Evolutionary conservation across 1,140 invertebrate genomes (phyloP).

Genomic region (Metopolophium dirhodum): DNA sequence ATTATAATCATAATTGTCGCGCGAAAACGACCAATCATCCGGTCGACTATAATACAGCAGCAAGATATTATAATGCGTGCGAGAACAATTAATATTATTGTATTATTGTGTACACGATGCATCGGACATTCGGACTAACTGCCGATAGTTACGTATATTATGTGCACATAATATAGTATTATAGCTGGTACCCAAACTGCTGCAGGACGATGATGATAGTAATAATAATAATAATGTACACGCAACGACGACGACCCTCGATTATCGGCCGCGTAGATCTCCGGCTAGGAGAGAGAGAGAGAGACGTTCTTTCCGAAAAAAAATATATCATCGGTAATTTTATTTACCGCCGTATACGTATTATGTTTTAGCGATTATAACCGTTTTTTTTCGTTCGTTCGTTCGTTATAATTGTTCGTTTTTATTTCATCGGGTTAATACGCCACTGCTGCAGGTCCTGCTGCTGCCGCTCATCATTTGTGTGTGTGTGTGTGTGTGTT

Average conservation of each 20-base stretch:
- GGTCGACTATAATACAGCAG: background rate
- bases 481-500: background rate
- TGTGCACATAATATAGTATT: too few relatives aligned
- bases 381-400: background rate
- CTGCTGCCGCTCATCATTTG: background rate
- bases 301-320: background rate
- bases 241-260: background rate
- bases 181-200: background rate
- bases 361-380: slow-evolving; percentile 18
- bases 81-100: background rate
- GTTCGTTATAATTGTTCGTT: background rate
- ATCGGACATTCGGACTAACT: background rate
- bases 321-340: background rate
- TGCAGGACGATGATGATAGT: background rate
- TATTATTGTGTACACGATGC: background rate
- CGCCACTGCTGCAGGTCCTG: background rate
- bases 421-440: background rate
- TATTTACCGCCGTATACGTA: background rate
- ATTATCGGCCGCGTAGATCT: background rate
- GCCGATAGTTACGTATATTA: background rate
- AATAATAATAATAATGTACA: background rate
- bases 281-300: background rate
- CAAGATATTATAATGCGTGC: background rate
- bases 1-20: too few relatives aligned
- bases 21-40: background rate